Evolutionary conservation across 2,113 vertebrate species (phyloP).

Genomic region (Tenebrosternarchus preto): DNA sequence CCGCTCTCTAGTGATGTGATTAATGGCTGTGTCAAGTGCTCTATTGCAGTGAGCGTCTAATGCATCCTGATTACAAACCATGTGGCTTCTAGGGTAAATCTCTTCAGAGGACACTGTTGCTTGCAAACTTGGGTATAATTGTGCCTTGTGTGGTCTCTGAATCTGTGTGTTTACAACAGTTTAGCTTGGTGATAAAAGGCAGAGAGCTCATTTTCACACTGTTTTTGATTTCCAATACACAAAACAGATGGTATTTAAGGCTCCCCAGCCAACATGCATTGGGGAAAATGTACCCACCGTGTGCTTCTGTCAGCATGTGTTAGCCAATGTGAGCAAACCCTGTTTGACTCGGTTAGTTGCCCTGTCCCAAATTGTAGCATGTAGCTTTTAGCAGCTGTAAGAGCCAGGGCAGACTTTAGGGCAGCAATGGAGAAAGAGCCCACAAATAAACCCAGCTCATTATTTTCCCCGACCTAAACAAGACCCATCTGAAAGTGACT

Average conservation of each 20-base stretch:
- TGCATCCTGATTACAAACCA: not conserved
- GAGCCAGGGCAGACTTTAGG: not conserved
- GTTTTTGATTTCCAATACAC: constrained; percentile 41
- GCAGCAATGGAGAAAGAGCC: not conserved
- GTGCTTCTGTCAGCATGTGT: constrained; percentile 35
- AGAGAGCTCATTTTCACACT: constrained; percentile 35
- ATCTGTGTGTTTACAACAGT: constrained; percentile 36
- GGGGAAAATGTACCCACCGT: constrained; percentile 30
- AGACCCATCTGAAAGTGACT: constrained; percentile 2
- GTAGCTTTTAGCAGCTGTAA: constrained; percentile 2
- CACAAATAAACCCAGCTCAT: not conserved
- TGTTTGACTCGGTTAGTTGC: constrained; percentile 29
- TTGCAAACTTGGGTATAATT: constrained; percentile 7
- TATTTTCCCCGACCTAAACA: not conserved
- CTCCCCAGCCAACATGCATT: constrained; percentile 17
- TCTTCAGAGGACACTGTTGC: constrained; percentile 1
- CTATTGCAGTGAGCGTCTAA: constrained; percentile 19
- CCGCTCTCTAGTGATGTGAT: not conserved
- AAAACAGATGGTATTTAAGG: constrained; percentile 43
- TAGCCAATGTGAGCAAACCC: constrained; percentile 16
- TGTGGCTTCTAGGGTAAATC: not conserved
- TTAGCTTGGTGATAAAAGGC: constrained; percentile 44
- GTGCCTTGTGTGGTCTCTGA: constrained; percentile 51
- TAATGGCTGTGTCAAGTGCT: not conserved
- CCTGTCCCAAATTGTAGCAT: constrained; percentile 14